phyloP scores from a whole-genome alignment of 2,797 vertebrate genomes.

The Sciurus vulgaris region DNA sequence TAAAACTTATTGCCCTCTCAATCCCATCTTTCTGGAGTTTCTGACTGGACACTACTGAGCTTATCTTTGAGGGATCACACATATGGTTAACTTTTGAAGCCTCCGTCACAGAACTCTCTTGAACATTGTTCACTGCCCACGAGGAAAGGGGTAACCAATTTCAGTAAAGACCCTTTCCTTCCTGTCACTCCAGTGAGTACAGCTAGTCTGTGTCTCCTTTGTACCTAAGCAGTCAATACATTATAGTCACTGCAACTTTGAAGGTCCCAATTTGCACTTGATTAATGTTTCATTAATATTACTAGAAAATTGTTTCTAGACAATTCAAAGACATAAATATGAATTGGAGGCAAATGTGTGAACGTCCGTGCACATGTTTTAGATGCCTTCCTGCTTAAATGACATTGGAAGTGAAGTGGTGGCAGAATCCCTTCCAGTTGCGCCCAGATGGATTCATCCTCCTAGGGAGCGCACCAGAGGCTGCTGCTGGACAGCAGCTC shows the following conservation, averaged over 20 bases:
- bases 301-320: not conserved
- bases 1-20: not conserved
- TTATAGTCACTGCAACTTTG: not conserved
- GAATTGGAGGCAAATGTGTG: not conserved
- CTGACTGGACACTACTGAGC: not conserved
- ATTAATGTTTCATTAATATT: constrained; percentile 53
- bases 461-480: not conserved
- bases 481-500: not conserved
- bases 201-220: not conserved
- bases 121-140: not conserved
- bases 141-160: not conserved
- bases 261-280: constrained; percentile 57
- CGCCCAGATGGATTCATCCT: not conserved
- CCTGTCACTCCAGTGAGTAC: not conserved
- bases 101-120: not conserved
- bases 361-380: constrained; percentile 61
- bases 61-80: not conserved
- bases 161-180: not conserved
- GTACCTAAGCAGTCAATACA: not conserved
- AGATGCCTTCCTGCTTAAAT: not conserved
- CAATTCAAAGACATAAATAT: constrained; percentile 54
- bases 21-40: not conserved
- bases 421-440: not conserved
- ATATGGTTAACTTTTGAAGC: not conserved
- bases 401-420: not conserved